Percentiles rank a stretch among this genome's conserved stretches.
Evolutionary conservation across 2,797 vertebrate species (phyloP).

Genomic region (Echiichthys vipera): DNA sequence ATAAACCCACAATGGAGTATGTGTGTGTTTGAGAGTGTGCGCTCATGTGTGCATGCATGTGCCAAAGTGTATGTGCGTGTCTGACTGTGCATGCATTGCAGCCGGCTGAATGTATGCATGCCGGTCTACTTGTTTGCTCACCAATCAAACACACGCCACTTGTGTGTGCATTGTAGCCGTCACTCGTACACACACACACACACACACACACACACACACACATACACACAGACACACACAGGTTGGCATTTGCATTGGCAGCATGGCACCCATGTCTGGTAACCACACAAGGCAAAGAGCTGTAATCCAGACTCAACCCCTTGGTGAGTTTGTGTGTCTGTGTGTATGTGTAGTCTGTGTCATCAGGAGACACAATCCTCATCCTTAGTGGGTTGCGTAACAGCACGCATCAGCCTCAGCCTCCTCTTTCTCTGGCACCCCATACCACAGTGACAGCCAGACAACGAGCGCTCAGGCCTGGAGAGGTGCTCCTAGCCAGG

Average conservation of each 20-base stretch:
- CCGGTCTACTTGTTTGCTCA: conserved; percentile 69
- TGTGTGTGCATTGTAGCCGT: conserved; percentile 59
- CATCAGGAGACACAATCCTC: conserved; percentile 45
- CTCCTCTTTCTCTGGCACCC: conserved; percentile 56
- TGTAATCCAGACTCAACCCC: conserved; percentile 74
- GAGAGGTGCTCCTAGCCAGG: conserved; percentile 48
- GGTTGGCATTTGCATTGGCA: conserved; percentile 76
- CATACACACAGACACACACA: conserved; percentile 27
- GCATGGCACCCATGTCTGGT: conserved; percentile 53
- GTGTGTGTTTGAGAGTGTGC: background rate
- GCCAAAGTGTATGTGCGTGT: conserved; percentile 38
- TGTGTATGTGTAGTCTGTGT: conserved; percentile 32
- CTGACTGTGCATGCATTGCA: conserved; percentile 41
- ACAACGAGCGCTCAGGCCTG: conserved; percentile 50
- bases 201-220: conserved; percentile 11
- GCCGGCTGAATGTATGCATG: conserved; percentile 40
- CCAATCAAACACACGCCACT: conserved; percentile 64
- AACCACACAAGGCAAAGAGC: conserved; percentile 69
- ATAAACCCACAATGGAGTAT: conserved; percentile 43
- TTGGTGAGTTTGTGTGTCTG: conserved; percentile 45
- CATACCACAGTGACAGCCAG: conserved; percentile 61
- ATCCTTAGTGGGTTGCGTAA: conserved; percentile 61
- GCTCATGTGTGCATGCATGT: conserved; percentile 26
- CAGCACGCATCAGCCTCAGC: conserved; percentile 42
- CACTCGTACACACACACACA: conserved; percentile 24